phyloP scores from a whole-genome alignment of 2,113 vertebrate genomes.

The Hydropotes inermis region DNA sequence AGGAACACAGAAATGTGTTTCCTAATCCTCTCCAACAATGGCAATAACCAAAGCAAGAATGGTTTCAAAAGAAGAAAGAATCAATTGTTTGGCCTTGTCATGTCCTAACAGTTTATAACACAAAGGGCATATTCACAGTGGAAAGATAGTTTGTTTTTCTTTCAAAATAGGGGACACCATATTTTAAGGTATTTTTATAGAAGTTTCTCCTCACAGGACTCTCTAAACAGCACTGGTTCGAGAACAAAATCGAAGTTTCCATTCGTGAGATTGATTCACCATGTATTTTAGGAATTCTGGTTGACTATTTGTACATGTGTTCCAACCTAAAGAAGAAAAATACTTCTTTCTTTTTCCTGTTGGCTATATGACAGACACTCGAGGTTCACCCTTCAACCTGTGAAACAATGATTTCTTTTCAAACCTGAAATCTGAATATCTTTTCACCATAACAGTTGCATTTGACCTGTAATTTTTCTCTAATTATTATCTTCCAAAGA shows the following conservation, averaged over 20 bases:
- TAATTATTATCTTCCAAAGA: not conserved
- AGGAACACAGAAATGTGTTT: not conserved
- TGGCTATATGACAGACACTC: not conserved
- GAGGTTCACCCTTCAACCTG: not conserved
- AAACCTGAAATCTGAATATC: not conserved
- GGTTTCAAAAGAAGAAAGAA: conserved; percentile 36
- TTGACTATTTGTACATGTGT: not conserved
- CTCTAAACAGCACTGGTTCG: not conserved
- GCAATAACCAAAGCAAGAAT: not conserved
- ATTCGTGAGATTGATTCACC: not conserved
- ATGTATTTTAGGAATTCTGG: not conserved
- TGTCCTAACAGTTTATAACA: conserved; percentile 11
- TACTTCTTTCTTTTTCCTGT: not conserved
- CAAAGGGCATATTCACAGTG: conserved; percentile 12
- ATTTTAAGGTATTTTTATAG: not conserved
- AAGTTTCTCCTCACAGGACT: not conserved
- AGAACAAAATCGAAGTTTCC: not conserved
- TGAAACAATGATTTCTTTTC: conserved; percentile 5
- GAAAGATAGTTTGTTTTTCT: not conserved
- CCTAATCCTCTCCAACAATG: conserved; percentile 29
- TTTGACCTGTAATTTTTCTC: not conserved
- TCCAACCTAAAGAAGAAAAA: not conserved
- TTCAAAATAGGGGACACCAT: not conserved
- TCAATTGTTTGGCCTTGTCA: not conserved
- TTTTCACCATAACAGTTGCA: not conserved